These are phyloP conservation scores for Neolamprologus tretocephalus DNA, from an alignment of 2,113 vertebrate genomes.

Conservation along the genomic window DNA sequence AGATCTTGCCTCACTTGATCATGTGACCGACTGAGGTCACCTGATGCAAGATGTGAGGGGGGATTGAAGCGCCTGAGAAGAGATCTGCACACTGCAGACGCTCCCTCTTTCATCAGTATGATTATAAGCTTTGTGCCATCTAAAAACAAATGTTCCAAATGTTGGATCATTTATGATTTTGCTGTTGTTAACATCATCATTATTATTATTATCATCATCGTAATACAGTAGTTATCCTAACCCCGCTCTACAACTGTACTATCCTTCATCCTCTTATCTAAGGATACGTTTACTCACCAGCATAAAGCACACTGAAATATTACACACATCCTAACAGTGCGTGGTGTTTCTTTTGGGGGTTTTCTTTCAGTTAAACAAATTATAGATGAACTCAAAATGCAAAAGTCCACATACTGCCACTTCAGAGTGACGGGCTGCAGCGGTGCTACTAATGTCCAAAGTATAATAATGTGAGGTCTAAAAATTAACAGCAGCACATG, in stretches of 20 bases:
- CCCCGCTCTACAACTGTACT: neutral
- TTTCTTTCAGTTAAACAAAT: neutral
- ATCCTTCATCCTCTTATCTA: neutral
- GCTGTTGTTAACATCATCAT: neutral
- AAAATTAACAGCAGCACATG: neutral
- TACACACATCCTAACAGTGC: neutral
- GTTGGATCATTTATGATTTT: neutral
- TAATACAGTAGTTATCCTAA: neutral
- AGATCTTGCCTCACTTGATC: neutral
- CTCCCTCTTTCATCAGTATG: neutral
- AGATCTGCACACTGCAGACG: neutral
- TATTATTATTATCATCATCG: rapidly evolving
- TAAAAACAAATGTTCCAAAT: neutral
- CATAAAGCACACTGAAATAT: neutral
- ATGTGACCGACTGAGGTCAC: neutral
- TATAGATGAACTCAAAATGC: neutral
- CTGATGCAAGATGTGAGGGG: rapidly evolving
- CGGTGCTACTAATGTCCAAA: neutral
- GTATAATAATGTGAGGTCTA: neutral
- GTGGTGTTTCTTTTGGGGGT: neutral
- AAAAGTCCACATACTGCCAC: neutral
- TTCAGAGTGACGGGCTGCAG: neutral
- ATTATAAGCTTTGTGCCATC: neutral
- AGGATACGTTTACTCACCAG: neutral
- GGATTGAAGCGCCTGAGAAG: neutral